phyloP scores from a whole-genome alignment of 2,888 invertebrate genomes.

The Calliopum simillimum region DNA sequence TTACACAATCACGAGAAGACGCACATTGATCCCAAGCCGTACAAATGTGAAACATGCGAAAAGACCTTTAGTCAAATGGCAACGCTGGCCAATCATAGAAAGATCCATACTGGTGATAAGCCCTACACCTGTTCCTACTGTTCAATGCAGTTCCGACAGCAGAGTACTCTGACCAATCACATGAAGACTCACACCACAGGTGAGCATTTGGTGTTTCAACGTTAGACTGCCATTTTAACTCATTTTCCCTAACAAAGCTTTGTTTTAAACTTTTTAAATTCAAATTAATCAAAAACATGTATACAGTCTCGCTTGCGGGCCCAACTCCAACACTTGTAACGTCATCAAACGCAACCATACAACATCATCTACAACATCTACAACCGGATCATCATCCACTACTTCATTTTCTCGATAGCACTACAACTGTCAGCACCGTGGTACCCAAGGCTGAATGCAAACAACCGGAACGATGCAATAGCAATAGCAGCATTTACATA shows the following conservation, averaged over 20 bases:
- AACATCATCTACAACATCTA: conserved; percentile 48
- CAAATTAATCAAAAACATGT: conserved; percentile 1
- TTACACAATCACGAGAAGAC: conserved; percentile 63
- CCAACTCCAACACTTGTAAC: conserved; percentile 43
- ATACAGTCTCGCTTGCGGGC: conserved; percentile 31
- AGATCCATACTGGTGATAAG: conserved; percentile 62
- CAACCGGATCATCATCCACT: conserved; percentile 62
- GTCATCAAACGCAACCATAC: conserved; percentile 51
- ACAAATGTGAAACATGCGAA: conserved; percentile 63
- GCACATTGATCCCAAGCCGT: conserved; percentile 63
- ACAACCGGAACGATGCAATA: conserved; percentile 50
- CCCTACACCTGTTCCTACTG: conserved; percentile 63
- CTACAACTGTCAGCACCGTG: conserved; percentile 61
- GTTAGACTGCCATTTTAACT: conserved; percentile 61
- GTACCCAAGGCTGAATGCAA: conserved; percentile 53
- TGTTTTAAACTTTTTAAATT: conserved; percentile 60
- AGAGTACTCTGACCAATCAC: conserved; percentile 63
- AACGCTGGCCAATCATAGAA: conserved; percentile 62
- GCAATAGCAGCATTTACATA: conserved; percentile 49
- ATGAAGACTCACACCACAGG: conserved; percentile 61
- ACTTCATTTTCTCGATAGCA: conserved; percentile 62
- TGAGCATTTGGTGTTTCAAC: conserved; percentile 57
- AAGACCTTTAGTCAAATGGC: conserved; percentile 63
- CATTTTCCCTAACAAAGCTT: conserved; percentile 65
- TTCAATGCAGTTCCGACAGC: conserved; percentile 64